Evolutionary conservation across 2,888 invertebrate species (phyloP).

Genomic region (Oeneis ivallda): DNA sequence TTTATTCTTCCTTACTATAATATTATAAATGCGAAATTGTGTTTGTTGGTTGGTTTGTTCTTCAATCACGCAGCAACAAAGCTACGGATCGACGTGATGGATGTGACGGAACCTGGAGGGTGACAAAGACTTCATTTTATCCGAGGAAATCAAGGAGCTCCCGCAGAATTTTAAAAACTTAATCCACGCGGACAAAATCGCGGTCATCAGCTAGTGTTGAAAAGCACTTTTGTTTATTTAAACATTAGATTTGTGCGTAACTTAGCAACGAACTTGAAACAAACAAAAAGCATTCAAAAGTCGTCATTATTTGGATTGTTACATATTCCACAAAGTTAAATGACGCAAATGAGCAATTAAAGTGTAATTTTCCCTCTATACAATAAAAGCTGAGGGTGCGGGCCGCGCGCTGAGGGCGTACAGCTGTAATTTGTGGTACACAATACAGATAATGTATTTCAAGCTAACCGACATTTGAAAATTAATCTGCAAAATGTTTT

Average conservation of each 20-base stretch:
- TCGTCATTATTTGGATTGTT: slow-evolving; percentile 37
- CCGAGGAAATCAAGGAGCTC: no score
- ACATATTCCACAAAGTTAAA: slow-evolving; percentile 50
- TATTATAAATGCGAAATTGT: no score
- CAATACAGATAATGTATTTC: slow-evolving; percentile 2
- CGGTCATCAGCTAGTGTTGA: no score
- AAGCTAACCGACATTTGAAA: slow-evolving; percentile 5
- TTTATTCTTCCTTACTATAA: no score
- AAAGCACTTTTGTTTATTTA: neutral
- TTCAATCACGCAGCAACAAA: no score
- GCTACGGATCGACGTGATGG: no score
- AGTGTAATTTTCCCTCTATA: slow-evolving; percentile 49
- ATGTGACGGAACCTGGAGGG: no score
- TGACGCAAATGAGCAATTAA: slow-evolving; percentile 58
- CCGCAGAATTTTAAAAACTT: no score
- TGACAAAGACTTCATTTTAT: no score
- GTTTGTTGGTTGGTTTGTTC: no score
- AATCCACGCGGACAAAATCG: no score
- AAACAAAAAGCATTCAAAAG: slow-evolving; percentile 37
- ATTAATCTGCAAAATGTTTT: neutral
- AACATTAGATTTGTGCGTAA: slow-evolving; percentile 28
- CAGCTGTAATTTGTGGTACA: slow-evolving; percentile 18
- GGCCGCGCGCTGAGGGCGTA: slow-evolving; percentile 20
- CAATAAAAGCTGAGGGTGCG: slow-evolving; percentile 33
- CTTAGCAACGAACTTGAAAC: slow-evolving; percentile 37